These are phyloP conservation scores for Protobothrops flavoviridis DNA, from an alignment of 2,113 vertebrate species.

Conservation along the genomic window DNA sequence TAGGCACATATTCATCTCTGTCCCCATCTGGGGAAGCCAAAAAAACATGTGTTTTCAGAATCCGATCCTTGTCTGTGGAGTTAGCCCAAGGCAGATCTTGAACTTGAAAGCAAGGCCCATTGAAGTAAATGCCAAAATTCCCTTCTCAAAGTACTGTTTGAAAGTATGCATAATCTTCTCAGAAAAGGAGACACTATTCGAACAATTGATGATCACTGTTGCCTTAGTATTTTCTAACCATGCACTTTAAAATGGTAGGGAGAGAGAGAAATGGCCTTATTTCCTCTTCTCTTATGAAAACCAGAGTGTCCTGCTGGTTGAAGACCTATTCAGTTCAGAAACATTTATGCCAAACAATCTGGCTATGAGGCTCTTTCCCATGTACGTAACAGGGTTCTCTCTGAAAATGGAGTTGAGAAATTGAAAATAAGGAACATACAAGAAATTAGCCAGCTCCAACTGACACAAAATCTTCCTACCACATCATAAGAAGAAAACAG, in stretches of 20 bases:
- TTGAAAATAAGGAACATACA: background rate
- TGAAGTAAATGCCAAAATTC: background rate
- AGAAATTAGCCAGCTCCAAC: constrained; percentile 9
- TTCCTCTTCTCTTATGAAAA: constrained; percentile 16
- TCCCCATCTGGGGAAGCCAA: too few species aligned
- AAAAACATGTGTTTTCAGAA: too few species aligned
- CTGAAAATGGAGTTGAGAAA: background rate
- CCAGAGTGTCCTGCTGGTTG: background rate
- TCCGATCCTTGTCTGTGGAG: too few species aligned
- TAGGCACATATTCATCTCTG: background rate
- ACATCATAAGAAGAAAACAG: background rate
- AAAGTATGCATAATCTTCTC: background rate
- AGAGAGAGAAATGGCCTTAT: background rate
- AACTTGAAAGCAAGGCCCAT: too few species aligned
- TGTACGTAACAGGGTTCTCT: background rate
- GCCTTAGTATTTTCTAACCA: background rate
- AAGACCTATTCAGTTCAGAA: background rate
- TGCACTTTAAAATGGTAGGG: background rate
- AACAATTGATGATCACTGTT: background rate
- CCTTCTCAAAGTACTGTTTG: background rate
- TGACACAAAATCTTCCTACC: background rate
- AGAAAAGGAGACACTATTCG: background rate
- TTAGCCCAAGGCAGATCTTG: too few species aligned
- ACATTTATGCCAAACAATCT: background rate
- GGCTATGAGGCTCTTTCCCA: constrained; percentile 5